Evolutionary conservation across 2,888 invertebrate species (phyloP), one percentile per base, ranked within the genome.

Genomic region (Julus scanicus): DNA sequence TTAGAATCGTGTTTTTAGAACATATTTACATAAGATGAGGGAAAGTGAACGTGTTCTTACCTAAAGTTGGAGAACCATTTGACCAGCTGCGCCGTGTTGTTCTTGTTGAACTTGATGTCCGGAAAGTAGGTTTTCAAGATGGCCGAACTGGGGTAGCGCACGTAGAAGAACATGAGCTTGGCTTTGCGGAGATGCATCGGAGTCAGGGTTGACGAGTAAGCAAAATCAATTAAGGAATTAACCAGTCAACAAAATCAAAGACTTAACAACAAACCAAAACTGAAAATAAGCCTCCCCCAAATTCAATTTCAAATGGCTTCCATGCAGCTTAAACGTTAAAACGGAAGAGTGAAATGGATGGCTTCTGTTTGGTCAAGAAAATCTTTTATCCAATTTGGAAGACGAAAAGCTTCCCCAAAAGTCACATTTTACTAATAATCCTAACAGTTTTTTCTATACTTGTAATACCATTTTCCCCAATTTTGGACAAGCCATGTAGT

Each of bases 31-130:
- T 15, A 11, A 6, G 53, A 53, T 53, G 53, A 15, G 11, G 49
- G 20, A 57, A 53, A 86, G n/a, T 86, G 39, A 57, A 86, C 37
- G 13, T 57, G 87, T 57, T 49, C 96, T 95, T 93, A 99, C 99
- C 99, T 96, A 94, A 99, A 99, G 93, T 99, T 99, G 92, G 99
- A 99, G 96, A 99, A 99, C 99, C 99, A 99, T 94, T 99, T 99
- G 94, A 99, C 99, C 93, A 99, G 96, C 94, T 99, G 99, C 92
- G 99, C 99, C 91, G 99, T 99, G 94, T 99, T 99, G 94, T 99
- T 99, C 94, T 99, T 99, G 95, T 99, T 99, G 95, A 99, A 99
- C 93, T 98, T 98, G 94, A 99, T 99, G 94, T 99, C 99, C 83
- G 99, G 99, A 95, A 99, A 99, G 95, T 98, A 99, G 96, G 98